These are phyloP conservation scores for Trissoscelio sp. DNA, from an alignment of 2,888 invertebrate species.

Conservation along the genomic window DNA sequence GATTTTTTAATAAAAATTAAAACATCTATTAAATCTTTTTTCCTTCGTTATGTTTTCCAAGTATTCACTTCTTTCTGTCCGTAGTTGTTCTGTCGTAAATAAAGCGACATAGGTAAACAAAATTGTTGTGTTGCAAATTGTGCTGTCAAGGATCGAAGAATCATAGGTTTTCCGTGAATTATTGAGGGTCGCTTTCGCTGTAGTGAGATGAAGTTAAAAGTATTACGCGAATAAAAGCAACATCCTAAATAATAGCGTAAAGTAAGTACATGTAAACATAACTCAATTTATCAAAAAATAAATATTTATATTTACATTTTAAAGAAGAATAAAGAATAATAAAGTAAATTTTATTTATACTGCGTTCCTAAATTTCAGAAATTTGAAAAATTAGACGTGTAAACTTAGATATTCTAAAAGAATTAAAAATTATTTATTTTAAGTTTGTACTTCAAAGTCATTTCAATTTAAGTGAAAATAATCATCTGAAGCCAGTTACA, in stretches of 20 bases:
- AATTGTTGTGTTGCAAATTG: slow-evolving; percentile 59
- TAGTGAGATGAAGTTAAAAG: slow-evolving; percentile 39
- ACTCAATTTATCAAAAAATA: not conserved
- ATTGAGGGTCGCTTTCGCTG: slow-evolving; percentile 30
- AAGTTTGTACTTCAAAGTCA: no score
- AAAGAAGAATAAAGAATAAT: no score
- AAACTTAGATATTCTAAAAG: no score
- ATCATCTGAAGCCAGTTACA: no score
- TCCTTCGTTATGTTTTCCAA: slow-evolving; percentile 26
- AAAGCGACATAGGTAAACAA: slow-evolving; percentile 52
- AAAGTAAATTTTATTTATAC: no score
- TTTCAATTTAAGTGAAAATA: no score
- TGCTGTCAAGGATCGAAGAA: slow-evolving; percentile 60
- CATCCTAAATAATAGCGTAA: slow-evolving; percentile 9
- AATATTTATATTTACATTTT: no score
- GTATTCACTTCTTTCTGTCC: slow-evolving; percentile 3
- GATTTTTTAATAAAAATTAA: no score
- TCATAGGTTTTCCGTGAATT: slow-evolving; percentile 57
- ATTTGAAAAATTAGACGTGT: no score
- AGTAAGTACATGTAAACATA: not conserved
- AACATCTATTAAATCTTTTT: no score
- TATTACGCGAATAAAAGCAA: slow-evolving; percentile 26
- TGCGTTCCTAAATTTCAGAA: no score
- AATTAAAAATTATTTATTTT: no score
- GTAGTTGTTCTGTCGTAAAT: slow-evolving; percentile 42